These are phyloP conservation scores for Alloscopus bannaensis DNA, from an alignment of 2,888 invertebrate species.

Conservation along the genomic window DNA sequence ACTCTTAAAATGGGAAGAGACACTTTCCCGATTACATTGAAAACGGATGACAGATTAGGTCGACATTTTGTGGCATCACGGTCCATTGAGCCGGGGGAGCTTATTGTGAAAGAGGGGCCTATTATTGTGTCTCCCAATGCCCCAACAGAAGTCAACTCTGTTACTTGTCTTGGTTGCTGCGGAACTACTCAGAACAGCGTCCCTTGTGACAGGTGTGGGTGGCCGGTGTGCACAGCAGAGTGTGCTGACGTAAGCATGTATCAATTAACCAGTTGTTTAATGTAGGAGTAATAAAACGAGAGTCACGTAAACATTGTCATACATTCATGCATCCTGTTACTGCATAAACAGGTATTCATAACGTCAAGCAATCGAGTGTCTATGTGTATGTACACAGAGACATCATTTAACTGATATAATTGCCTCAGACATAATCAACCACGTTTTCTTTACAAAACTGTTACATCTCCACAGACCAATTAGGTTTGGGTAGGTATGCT, in stretches of 20 bases:
- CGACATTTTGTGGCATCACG: conserved; percentile 84
- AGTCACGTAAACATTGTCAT: no score
- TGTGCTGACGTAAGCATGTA: conserved; percentile 78
- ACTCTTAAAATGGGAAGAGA: conserved; percentile 35
- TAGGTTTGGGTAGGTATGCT: no score
- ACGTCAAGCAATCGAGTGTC: no score
- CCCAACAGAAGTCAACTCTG: conserved; percentile 77
- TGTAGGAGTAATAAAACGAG: no score
- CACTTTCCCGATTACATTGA: conserved; percentile 78
- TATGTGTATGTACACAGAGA: no score
- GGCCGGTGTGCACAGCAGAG: conserved; percentile 82
- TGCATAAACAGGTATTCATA: background rate
- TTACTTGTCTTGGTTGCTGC: conserved; percentile 87
- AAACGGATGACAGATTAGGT: conserved; percentile 79
- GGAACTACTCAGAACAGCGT: conserved; percentile 72
- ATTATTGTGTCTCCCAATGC: conserved; percentile 85
- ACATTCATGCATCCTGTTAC: no score
- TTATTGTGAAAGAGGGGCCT: conserved; percentile 84
- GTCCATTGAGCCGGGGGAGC: conserved; percentile 83
- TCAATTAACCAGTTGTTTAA: background rate
- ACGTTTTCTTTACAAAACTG: no score
- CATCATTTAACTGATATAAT: no score
- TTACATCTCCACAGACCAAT: no score
- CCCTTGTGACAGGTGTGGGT: conserved; percentile 77
- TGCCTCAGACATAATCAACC: no score